phyloP scores from a whole-genome alignment of 2,797 vertebrate species.

The Nothura maculosa region DNA sequence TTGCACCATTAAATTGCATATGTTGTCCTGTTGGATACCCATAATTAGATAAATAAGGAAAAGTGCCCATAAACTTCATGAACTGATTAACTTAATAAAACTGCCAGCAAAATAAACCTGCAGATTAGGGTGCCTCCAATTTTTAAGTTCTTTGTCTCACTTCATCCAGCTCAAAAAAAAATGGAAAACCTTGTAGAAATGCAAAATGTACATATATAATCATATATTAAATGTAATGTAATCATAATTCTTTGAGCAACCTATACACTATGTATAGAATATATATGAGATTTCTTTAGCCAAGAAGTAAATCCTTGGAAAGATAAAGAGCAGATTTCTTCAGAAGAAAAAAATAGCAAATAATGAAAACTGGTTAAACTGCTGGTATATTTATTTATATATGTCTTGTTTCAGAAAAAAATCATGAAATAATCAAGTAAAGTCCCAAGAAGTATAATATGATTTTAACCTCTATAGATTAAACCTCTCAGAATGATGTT shows the following conservation, averaged over 20 bases:
- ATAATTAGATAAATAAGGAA: conserved; percentile 52
- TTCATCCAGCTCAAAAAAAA: not conserved
- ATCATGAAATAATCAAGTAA: not conserved
- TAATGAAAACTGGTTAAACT: not conserved
- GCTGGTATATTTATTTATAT: not conserved
- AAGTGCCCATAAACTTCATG: conserved; percentile 6
- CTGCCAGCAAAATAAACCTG: not conserved
- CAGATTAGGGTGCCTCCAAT: not conserved
- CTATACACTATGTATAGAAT: fast-evolving
- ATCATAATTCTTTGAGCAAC: not conserved
- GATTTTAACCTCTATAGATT: not conserved
- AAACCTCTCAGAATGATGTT: not conserved
- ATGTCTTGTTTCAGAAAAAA: not conserved
- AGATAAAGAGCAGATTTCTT: not conserved
- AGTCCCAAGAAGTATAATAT: not conserved
- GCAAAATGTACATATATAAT: not conserved
- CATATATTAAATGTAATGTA: too few species aligned
- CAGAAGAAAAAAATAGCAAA: not conserved
- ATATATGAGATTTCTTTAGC: not conserved
- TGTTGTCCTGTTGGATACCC: conserved; percentile 58
- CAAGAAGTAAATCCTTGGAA: not conserved
- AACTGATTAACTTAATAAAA: conserved; percentile 31
- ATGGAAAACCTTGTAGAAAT: not conserved
- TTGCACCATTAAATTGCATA: conserved; percentile 72
- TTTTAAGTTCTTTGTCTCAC: not conserved